phyloP scores from a whole-genome alignment of 2,113 vertebrate species.

The Dascyllus trimaculatus region DNA sequence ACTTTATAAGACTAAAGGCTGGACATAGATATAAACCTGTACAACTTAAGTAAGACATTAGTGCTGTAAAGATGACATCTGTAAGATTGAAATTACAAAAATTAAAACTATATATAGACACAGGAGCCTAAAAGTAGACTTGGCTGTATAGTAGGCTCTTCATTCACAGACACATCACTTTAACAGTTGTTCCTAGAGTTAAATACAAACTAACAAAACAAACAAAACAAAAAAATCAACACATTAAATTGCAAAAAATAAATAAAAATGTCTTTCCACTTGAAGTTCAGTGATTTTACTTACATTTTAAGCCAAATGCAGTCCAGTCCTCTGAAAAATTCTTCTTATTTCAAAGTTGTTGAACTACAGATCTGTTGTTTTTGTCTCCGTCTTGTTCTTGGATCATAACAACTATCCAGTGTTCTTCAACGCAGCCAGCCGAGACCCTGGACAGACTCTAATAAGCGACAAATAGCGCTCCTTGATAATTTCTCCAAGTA shows the following conservation, averaged over 20 bases:
- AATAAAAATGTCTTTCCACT: neutral
- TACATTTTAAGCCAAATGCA: conserved; percentile 33
- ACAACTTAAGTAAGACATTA: neutral
- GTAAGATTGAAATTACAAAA: neutral
- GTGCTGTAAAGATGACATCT: neutral
- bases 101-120: too few species aligned
- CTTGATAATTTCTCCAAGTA: conserved; percentile 25
- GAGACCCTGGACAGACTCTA: neutral
- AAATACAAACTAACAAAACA: neutral
- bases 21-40: too few species aligned
- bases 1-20: neutral
- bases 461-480: neutral
- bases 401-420: neutral
- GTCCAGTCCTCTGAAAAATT: neutral
- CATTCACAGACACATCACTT: too few species aligned
- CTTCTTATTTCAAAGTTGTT: conserved; percentile 1
- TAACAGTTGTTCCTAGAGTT: too few species aligned
- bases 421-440: neutral
- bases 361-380: neutral
- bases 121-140: too few species aligned
- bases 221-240: too few species aligned
- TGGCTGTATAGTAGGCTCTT: too few species aligned
- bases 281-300: conserved; percentile 20
- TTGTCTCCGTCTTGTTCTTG: neutral
- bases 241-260: too few species aligned